Conservation (phyloP, 2,797 vertebrate genomes). For the Oceanodroma leucorhoa region DNA sequence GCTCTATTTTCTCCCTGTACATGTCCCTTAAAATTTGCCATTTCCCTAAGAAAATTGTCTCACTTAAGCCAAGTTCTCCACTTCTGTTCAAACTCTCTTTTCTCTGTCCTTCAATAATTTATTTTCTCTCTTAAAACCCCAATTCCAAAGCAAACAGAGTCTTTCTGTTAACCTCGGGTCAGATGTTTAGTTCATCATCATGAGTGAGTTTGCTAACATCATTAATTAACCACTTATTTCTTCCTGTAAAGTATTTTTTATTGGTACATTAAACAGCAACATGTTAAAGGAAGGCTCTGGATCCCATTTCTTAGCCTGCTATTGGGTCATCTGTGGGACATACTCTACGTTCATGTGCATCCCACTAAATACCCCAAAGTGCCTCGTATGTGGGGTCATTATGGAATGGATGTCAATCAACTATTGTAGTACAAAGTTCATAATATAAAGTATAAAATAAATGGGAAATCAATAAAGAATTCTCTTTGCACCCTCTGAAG, state of each 20-base stretch:
- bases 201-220: not conserved
- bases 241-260: not conserved
- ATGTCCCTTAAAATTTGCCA: not conserved
- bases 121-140: not conserved
- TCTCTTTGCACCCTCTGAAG: not conserved
- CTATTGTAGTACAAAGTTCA: not conserved
- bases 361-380: not conserved
- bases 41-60: not conserved
- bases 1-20: not conserved
- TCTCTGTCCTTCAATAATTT: not conserved
- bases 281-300: not conserved
- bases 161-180: not conserved
- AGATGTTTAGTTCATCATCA: not conserved
- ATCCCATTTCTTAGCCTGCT: not conserved
- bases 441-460: not conserved
- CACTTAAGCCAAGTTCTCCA: not conserved
- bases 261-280: not conserved
- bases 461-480: not conserved
- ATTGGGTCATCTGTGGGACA: not conserved
- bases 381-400: rapidly evolving
- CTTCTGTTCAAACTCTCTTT: not conserved
- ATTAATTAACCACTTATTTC: not conserved
- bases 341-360: not conserved
- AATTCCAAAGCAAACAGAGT: not conserved
- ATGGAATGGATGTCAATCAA: not conserved